Conservation (phyloP, 92 coral and sea anemone genomes). For the Hydrozoanthus gracilis region DNA sequence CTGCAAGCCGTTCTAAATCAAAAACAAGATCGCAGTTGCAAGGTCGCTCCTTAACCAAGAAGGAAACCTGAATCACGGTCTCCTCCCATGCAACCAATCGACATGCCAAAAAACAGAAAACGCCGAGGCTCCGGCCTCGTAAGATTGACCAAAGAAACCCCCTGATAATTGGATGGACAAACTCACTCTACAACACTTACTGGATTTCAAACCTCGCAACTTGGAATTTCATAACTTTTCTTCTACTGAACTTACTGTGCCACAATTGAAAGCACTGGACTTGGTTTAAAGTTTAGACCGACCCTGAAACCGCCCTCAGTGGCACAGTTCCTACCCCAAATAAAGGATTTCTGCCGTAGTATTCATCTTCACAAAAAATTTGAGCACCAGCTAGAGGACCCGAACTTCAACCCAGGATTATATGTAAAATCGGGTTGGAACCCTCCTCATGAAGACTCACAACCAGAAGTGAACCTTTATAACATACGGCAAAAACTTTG, state of each 20-base stretch:
- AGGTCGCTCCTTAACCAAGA: slow-evolving; percentile 7
- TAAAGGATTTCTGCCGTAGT: slow-evolving; percentile 23
- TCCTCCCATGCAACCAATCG: slow-evolving; percentile 2
- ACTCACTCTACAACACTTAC: slow-evolving; percentile 15
- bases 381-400: slow-evolving; percentile 41
- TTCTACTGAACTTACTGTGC: slow-evolving; percentile 17
- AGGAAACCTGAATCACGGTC: background rate
- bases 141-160: slow-evolving; percentile 13
- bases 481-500: slow-evolving; percentile 35
- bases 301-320: slow-evolving; percentile 13
- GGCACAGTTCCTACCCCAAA: slow-evolving; percentile 8
- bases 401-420: slow-evolving; percentile 44
- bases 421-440: slow-evolving; percentile 52
- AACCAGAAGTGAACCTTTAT: slow-evolving; percentile 52
- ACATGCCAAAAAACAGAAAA: slow-evolving; percentile 14
- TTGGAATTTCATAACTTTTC: slow-evolving; percentile 28
- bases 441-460: slow-evolving; percentile 51
- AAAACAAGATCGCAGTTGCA: slow-evolving; percentile 2
- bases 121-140: slow-evolving; percentile 8
- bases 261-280: slow-evolving; percentile 6
- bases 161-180: slow-evolving; percentile 16
- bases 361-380: slow-evolving; percentile 37
- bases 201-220: slow-evolving; percentile 19
- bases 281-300: slow-evolving; percentile 9
- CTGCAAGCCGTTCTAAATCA: slow-evolving; percentile 1